A percentile compares a stretch with the other conserved stretches of the same genome.
These are phyloP conservation scores for Nomada fabriciana DNA, from an alignment of 2,888 invertebrate species.

Conservation along the genomic window DNA sequence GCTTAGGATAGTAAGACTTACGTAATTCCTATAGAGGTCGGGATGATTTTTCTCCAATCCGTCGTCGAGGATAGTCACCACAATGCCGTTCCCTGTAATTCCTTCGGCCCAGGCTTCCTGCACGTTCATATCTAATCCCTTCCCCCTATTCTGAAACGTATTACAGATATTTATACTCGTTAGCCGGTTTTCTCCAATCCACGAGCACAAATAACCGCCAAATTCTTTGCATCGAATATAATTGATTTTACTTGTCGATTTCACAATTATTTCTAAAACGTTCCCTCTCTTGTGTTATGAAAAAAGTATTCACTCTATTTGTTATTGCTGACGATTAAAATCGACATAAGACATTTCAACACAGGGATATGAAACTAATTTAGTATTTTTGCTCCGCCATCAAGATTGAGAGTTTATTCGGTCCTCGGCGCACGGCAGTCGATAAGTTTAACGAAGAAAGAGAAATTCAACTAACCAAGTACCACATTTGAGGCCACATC, in stretches of 20 bases:
- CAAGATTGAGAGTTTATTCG: neutral
- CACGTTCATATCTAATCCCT: conserved; percentile 97
- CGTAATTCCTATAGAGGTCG: conserved; percentile 95
- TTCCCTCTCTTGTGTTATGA: too few relatives aligned
- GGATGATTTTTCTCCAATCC: conserved; percentile 98
- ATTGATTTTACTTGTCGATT: too few relatives aligned
- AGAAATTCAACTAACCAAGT: conserved; percentile 90
- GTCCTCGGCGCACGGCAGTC: neutral
- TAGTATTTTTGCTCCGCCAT: too few relatives aligned
- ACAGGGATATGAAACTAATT: too few relatives aligned
- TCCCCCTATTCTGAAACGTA: conserved; percentile 92
- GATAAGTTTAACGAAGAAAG: neutral
- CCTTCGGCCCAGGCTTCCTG: conserved; percentile 97
- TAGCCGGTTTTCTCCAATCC: neutral
- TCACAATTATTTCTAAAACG: too few relatives aligned
- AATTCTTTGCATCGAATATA: too few relatives aligned
- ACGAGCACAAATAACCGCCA: neutral
- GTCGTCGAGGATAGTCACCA: conserved; percentile 98
- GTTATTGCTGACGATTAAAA: too few relatives aligned
- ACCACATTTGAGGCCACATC: conserved; percentile 98
- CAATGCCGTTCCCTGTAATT: conserved; percentile 96
- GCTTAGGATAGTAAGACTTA: conserved; percentile 86
- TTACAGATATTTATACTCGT: conserved; percentile 10
- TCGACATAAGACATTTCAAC: too few relatives aligned
- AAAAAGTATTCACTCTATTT: too few relatives aligned